Conservation (phyloP, 2,797 vertebrate species). For the Hybognathus amarus region DNA sequence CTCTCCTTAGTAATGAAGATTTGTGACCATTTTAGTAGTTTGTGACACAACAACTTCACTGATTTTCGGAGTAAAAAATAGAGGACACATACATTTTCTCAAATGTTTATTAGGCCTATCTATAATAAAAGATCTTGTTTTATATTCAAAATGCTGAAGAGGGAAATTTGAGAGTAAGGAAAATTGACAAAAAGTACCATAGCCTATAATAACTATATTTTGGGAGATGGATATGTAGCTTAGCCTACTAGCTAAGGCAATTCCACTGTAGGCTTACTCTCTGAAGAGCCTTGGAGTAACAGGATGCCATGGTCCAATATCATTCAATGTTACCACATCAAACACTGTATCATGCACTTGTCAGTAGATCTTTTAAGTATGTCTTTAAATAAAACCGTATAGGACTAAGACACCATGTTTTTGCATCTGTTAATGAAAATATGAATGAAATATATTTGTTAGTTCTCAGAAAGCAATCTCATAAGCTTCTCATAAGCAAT, state of each 20-base stretch:
- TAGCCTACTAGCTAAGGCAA: not conserved
- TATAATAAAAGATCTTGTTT: not conserved
- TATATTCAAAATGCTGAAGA: not conserved
- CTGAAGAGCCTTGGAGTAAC: not conserved
- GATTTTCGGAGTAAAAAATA: not conserved
- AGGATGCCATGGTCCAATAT: not conserved
- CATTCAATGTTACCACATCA: not conserved
- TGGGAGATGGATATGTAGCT: not conserved
- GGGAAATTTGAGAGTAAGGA: not conserved
- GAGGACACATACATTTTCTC: not conserved
- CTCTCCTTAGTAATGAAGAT: not conserved
- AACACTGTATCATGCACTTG: not conserved
- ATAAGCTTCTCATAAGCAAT: no score
- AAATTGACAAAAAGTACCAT: not conserved
- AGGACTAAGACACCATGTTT: not conserved
- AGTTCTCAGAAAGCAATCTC: not conserved
- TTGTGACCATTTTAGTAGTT: not conserved
- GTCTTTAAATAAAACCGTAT: not conserved
- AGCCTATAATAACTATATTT: not conserved
- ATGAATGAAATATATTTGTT: not conserved
- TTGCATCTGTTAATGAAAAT: not conserved
- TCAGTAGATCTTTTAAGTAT: not conserved
- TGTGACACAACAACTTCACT: not conserved
- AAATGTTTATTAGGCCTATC: conserved; percentile 30
- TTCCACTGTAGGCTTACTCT: not conserved